Conservation (phyloP, 2,797 vertebrate species). For the Enteromius fasciolatus region DNA sequence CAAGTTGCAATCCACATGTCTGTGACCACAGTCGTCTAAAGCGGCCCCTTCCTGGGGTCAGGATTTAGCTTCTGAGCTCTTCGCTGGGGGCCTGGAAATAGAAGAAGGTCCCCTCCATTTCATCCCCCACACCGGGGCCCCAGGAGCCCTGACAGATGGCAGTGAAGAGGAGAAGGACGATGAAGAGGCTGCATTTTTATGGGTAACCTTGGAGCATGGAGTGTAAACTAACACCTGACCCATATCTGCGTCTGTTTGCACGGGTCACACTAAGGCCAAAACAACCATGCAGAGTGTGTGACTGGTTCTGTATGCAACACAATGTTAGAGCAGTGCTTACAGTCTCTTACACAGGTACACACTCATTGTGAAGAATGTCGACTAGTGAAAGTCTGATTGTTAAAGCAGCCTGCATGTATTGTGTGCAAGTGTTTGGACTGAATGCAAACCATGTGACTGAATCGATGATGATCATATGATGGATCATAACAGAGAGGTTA, state of each 20-base stretch:
- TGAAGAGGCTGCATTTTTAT: slow-evolving; percentile 74
- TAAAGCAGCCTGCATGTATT: slow-evolving; percentile 1
- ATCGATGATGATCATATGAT: slow-evolving; percentile 2
- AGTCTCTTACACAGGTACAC: not conserved
- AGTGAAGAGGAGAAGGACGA: slow-evolving; percentile 62
- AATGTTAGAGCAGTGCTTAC: not conserved
- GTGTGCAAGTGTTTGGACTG: slow-evolving; percentile 7
- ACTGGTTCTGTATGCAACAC: not conserved
- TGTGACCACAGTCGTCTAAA: slow-evolving; percentile 38
- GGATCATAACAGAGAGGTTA: not conserved
- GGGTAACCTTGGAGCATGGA: slow-evolving; percentile 72
- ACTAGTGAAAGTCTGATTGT: not conserved
- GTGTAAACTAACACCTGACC: slow-evolving; percentile 54
- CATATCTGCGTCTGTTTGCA: slow-evolving; percentile 10
- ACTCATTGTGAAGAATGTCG: not conserved
- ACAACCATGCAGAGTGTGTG: not conserved
- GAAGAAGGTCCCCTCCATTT: slow-evolving; percentile 48
- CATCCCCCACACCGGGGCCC: slow-evolving; percentile 58
- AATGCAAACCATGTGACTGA: slow-evolving; percentile 9
- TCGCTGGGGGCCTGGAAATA: slow-evolving; percentile 50
- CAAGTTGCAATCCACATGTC: slow-evolving; percentile 18
- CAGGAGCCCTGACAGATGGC: slow-evolving; percentile 31
- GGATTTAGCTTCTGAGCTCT: slow-evolving; percentile 63
- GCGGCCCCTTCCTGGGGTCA: slow-evolving; percentile 34
- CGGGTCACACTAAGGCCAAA: not conserved